Evolutionary conservation across 92 coral and sea anemone species (phyloP).

Genomic region (Nematostella vectensis): DNA sequence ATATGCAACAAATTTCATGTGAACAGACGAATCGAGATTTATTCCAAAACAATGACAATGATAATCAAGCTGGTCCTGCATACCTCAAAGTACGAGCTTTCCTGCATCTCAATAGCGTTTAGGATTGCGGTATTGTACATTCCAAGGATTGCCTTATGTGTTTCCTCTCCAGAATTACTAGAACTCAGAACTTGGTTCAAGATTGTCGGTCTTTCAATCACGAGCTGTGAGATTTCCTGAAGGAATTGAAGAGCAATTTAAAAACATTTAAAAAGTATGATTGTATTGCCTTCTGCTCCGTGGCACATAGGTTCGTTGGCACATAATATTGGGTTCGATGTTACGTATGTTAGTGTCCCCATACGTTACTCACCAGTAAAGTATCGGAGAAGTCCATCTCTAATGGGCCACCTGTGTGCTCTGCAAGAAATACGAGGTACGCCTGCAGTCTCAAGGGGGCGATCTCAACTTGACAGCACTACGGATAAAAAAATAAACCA

Average conservation of each 20-base stretch:
- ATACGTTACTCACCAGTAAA: slow-evolving; percentile 66
- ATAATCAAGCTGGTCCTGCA: neutral
- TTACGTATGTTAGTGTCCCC: too few species aligned
- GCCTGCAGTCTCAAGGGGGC: slow-evolving; percentile 80
- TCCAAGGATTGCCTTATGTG: slow-evolving; percentile 66
- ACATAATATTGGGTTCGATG: too few species aligned
- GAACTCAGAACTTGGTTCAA: slow-evolving; percentile 65
- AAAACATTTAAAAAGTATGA: too few species aligned
- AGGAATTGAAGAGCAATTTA: neutral
- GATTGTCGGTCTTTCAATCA: slow-evolving; percentile 85
- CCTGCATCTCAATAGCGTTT: slow-evolving; percentile 74
- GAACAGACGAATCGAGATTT: too few species aligned
- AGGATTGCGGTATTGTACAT: slow-evolving; percentile 56
- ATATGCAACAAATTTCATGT: too few species aligned
- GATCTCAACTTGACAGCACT: slow-evolving; percentile 91
- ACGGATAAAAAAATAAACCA: neutral
- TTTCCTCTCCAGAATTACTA: slow-evolving; percentile 50
- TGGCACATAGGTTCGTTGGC: too few species aligned
- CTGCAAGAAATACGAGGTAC: slow-evolving; percentile 72
- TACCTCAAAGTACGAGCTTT: slow-evolving; percentile 52
- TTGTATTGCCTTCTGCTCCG: too few species aligned
- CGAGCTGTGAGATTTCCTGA: slow-evolving; percentile 88
- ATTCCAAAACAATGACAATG: too few species aligned
- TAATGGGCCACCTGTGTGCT: slow-evolving; percentile 46
- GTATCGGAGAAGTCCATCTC: slow-evolving; percentile 70